Evolutionary conservation across 30 jellyfish, hydroid and myxozoan genomes (phyloP).

Genomic region (Turritopsis dohrnii): DNA sequence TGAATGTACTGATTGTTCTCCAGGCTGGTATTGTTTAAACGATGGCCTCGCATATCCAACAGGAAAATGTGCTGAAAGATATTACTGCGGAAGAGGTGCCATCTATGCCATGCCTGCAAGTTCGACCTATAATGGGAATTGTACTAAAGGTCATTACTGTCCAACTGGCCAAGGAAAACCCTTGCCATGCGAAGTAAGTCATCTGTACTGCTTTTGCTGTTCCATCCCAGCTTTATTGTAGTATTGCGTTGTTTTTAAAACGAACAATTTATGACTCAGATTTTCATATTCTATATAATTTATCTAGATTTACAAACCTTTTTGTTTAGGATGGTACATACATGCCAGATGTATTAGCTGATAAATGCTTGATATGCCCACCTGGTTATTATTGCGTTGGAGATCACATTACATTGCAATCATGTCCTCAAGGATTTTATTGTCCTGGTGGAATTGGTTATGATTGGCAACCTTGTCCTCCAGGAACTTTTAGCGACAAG

Average conservation of each 20-base stretch:
- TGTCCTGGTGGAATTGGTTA: conserved; percentile 78
- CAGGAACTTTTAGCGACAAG: conserved; percentile 73
- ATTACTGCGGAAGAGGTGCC: conserved; percentile 60
- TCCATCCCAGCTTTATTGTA: background rate
- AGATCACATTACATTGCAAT: conserved; percentile 51
- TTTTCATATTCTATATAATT: background rate
- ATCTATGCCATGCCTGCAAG: conserved; percentile 45
- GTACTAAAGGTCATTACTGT: conserved; percentile 96
- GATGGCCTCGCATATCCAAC: conserved; percentile 77
- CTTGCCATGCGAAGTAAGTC: conserved; percentile 78
- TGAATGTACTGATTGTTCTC: conserved; percentile 73
- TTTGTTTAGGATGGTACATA: conserved; percentile 72
- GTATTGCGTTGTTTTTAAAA: background rate
- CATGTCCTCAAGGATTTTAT: conserved; percentile 84
- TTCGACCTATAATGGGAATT: conserved; percentile 59
- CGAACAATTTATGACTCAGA: no score
- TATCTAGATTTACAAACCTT: background rate
- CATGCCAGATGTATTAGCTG: conserved; percentile 65
- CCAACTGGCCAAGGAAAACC: conserved; percentile 75
- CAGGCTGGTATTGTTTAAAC: conserved; percentile 70
- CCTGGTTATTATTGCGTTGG: conserved; percentile 86
- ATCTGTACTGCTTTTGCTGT: background rate
- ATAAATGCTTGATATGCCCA: conserved; percentile 67
- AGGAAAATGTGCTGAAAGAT: conserved; percentile 56
- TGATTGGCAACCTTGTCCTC: conserved; percentile 88